Percentiles rank a stretch among this genome's conserved stretches.
Evolutionary conservation across 2,888 invertebrate genomes (phyloP).

Genomic region (Thelaira solivaga): DNA sequence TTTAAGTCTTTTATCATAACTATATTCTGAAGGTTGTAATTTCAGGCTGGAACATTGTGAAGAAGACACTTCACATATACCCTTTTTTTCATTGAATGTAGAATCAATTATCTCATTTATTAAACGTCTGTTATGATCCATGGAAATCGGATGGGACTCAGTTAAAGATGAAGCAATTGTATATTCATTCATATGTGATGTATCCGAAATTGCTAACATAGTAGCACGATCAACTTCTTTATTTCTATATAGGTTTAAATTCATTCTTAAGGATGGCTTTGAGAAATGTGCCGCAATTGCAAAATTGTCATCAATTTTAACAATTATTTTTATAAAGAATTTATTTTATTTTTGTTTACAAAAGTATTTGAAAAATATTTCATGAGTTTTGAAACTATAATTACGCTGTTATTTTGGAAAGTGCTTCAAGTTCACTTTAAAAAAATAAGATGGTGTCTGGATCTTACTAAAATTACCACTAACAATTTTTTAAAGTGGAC

Average conservation of each 20-base stretch:
- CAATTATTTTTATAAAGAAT: too few species aligned
- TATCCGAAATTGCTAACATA: neutral
- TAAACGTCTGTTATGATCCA: conserved; percentile 54
- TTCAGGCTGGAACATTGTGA: conserved; percentile 63
- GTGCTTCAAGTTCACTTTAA: too few species aligned
- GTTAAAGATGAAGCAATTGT: conserved; percentile 21
- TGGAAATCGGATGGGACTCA: conserved; percentile 12
- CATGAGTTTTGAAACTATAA: too few species aligned
- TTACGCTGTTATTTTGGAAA: too few species aligned
- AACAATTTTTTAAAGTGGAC: too few species aligned
- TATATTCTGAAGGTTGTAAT: conserved; percentile 42
- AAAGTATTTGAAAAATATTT: too few species aligned
- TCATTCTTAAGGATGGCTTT: neutral
- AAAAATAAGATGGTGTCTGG: too few species aligned
- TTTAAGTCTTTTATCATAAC: conserved; percentile 67
- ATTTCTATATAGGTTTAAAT: neutral
- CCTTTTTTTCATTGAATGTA: conserved; percentile 67
- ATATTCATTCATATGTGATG: conserved; percentile 51
- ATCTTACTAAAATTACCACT: too few species aligned
- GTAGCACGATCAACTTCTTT: neutral
- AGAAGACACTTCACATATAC: conserved; percentile 65
- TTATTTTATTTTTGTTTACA: too few species aligned
- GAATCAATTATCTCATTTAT: conserved; percentile 65
- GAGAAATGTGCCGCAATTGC: neutral
- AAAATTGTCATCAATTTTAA: too few species aligned